Evolutionary conservation across 2,797 vertebrate species (phyloP).

Genomic region (Falco peregrinus): DNA sequence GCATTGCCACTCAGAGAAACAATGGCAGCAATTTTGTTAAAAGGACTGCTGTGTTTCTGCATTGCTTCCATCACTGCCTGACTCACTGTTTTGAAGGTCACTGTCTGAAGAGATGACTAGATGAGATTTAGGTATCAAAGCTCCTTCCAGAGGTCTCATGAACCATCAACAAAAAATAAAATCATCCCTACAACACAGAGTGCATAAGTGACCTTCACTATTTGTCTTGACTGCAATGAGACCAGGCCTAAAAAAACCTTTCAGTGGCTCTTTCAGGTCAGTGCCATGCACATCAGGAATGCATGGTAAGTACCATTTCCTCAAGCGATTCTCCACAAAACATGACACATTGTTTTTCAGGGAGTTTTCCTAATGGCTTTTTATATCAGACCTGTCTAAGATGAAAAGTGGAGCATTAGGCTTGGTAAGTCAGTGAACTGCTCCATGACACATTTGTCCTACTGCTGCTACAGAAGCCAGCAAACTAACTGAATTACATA

Average conservation of each 20-base stretch:
- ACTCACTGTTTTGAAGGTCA: constrained; percentile 20
- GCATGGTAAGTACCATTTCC: not conserved
- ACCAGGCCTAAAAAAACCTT: not conserved
- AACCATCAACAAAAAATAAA: not conserved
- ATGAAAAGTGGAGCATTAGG: not conserved
- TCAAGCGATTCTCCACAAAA: not conserved
- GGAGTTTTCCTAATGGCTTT: not conserved
- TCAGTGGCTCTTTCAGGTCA: not conserved
- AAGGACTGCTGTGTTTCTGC: not conserved
- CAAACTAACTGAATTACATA: not conserved
- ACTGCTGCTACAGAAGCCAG: not conserved
- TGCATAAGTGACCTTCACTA: not conserved
- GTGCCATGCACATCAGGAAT: not conserved
- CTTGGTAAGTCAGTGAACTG: not conserved
- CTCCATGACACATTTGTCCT: not conserved
- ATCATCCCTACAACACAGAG: not conserved
- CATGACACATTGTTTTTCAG: not conserved
- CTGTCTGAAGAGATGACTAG: not conserved
- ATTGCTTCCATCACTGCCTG: not conserved
- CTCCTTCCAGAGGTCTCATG: not conserved
- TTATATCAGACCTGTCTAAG: not conserved
- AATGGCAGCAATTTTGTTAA: not conserved
- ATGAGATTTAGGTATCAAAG: not conserved
- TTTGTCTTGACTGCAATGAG: not conserved
- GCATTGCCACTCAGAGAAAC: not conserved